Conservation (phyloP, 1,140 invertebrate species). For the Aphelenchoides fujianensis region DNA sequence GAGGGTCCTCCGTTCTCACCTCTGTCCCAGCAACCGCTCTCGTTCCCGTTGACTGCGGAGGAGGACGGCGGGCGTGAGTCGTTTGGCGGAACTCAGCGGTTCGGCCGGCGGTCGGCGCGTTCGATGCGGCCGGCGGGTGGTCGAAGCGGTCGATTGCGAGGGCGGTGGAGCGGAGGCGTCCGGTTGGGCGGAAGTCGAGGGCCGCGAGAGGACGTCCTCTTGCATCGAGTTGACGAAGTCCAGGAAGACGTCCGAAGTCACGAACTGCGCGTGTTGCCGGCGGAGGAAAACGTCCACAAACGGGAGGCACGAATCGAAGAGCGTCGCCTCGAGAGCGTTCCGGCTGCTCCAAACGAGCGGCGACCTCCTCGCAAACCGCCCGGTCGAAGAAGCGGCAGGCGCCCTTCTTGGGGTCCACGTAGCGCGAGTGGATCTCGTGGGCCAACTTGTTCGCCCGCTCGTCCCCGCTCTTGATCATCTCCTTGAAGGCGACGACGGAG, state of each 20-base stretch:
- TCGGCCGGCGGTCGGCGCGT: not conserved
- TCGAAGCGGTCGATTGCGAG: not conserved
- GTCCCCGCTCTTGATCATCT: slow-evolving; percentile 2
- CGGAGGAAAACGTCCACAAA: slow-evolving; percentile 33
- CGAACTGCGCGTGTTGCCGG: slow-evolving; percentile 32
- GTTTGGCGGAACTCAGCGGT: not conserved
- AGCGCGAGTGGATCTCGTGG: slow-evolving; percentile 5
- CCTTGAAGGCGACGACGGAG: slow-evolving; percentile 16
- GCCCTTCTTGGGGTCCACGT: not conserved
- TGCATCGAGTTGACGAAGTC: slow-evolving; percentile 37
- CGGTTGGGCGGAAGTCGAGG: slow-evolving; percentile 1
- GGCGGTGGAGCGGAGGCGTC: not conserved
- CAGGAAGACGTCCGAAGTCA: slow-evolving; percentile 33
- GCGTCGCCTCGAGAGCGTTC: not conserved
- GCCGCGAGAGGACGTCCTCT: not conserved
- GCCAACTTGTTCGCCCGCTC: slow-evolving; percentile 13
- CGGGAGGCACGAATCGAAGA: slow-evolving; percentile 22
- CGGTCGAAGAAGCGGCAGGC: not conserved
- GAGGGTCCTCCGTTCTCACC: slow-evolving; percentile 22
- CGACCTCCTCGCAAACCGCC: not conserved
- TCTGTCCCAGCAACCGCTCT: slow-evolving; percentile 31
- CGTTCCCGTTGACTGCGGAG: slow-evolving; percentile 38
- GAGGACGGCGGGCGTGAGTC: slow-evolving; percentile 28
- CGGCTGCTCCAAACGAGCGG: not conserved
- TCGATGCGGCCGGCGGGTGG: not conserved